phyloP scores from a whole-genome alignment of 2,888 invertebrate genomes.

The Microctonus hyperodae region DNA sequence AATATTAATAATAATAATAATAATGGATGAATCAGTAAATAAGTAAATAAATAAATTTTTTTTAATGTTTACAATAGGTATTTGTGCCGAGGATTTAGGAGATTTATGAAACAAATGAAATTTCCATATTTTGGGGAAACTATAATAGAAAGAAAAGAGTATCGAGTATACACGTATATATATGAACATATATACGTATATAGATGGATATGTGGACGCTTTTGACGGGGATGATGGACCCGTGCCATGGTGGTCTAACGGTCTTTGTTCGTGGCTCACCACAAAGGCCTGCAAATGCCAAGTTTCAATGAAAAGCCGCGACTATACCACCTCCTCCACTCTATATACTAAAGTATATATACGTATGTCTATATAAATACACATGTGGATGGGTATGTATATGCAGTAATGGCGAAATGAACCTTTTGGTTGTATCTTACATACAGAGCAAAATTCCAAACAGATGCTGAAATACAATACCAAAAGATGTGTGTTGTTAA shows the following conservation, averaged over 20 bases:
- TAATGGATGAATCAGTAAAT: too few relatives aligned
- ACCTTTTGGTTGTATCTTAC: slow-evolving; percentile 26
- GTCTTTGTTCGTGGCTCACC: slow-evolving; percentile 58
- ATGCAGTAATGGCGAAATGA: slow-evolving; percentile 29
- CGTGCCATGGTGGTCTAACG: slow-evolving; percentile 29
- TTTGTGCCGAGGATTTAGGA: slow-evolving; percentile 6
- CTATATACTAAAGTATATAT: neutral
- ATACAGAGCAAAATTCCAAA: slow-evolving; percentile 43
- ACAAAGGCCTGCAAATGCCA: slow-evolving; percentile 62
- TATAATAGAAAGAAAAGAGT: slow-evolving; percentile 3
- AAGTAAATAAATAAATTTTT: neutral
- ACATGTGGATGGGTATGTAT: neutral
- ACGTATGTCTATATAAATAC: neutral
- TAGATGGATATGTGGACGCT: too few relatives aligned
- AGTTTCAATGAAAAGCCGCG: slow-evolving; percentile 55
- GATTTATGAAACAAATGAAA: slow-evolving; percentile 17
- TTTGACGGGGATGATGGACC: slow-evolving; percentile 8
- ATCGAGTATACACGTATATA: slow-evolving; percentile 5
- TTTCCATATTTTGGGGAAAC: slow-evolving; percentile 28
- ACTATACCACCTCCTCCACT: slow-evolving; percentile 38
- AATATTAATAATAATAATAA: neutral
- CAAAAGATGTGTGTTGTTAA: slow-evolving; percentile 44
- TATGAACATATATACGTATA: slow-evolving; percentile 6
- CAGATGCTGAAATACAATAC: slow-evolving; percentile 61
- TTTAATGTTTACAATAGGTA: neutral